phyloP scores from a whole-genome alignment of 2,113 vertebrate genomes.

The Petrocephalus zakoni region DNA sequence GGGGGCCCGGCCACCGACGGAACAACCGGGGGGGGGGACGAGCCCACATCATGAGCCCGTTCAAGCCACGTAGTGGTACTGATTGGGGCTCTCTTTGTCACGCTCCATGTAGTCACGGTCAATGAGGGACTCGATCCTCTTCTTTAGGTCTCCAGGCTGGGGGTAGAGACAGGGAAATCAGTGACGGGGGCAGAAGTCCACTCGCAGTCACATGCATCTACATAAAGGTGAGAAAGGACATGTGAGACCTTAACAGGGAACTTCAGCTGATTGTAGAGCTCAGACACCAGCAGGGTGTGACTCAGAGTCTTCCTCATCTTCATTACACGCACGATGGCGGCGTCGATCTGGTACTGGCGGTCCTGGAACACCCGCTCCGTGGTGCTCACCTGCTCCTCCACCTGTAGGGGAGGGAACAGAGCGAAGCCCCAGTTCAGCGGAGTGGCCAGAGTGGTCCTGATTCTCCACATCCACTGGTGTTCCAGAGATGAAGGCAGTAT shows the following conservation, averaged over 20 bases:
- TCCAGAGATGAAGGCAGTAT: background rate
- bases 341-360: slow-evolving; percentile 87
- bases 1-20: background rate
- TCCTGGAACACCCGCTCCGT: slow-evolving; percentile 91
- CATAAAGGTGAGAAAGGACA: background rate
- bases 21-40: slow-evolving; percentile 27
- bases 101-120: slow-evolving; percentile 98
- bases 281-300: slow-evolving; percentile 84
- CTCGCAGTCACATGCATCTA: background rate
- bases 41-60: slow-evolving; percentile 39
- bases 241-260: slow-evolving; percentile 86
- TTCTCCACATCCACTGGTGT: background rate
- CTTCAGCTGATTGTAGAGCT: slow-evolving; percentile 89
- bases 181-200: background rate
- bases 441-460: background rate
- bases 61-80: slow-evolving; percentile 97
- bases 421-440: background rate
- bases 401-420: slow-evolving; percentile 48
- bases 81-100: slow-evolving; percentile 91
- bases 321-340: slow-evolving; percentile 88
- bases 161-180: background rate
- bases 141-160: slow-evolving; percentile 93
- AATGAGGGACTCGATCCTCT: slow-evolving; percentile 93
- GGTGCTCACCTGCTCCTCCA: slow-evolving; percentile 88
- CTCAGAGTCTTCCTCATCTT: slow-evolving; percentile 92